A percentile compares a stretch with the other conserved stretches of the same genome.
These are phyloP conservation scores for Pipa parva DNA, from an alignment of 2,113 vertebrate genomes.

Conservation along the genomic window DNA sequence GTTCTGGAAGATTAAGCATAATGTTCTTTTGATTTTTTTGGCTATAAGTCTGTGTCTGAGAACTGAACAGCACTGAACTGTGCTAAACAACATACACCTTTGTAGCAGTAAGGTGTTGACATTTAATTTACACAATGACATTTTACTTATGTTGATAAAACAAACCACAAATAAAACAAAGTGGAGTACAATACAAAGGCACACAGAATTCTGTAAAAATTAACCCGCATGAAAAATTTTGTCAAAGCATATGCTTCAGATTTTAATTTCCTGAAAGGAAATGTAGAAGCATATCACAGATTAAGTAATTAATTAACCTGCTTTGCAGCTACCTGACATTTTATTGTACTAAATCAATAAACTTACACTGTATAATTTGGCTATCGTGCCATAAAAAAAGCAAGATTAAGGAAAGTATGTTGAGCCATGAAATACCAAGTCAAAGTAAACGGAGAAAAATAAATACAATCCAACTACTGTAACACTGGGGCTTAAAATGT, in stretches of 20 bases:
- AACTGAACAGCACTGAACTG: neutral
- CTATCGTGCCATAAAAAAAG: neutral
- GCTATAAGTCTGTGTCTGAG: neutral
- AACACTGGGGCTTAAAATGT: no score
- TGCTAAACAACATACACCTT: no score
- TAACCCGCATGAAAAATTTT: neutral
- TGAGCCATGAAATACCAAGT: neutral
- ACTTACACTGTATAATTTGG: neutral
- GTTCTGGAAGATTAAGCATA: no score
- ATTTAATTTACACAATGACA: neutral
- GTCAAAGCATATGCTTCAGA: conserved; percentile 3
- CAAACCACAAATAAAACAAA: neutral
- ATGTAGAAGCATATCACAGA: conserved; percentile 5
- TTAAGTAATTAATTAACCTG: conserved; percentile 18
- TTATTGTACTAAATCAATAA: neutral
- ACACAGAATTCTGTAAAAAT: neutral
- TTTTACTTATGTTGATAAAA: neutral
- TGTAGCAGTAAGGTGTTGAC: neutral
- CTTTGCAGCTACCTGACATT: neutral
- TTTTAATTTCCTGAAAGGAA: conserved; percentile 35
- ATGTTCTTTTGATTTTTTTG: no score
- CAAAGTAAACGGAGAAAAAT: no score
- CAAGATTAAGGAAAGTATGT: neutral
- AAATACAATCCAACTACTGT: no score
- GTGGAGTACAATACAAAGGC: neutral